Conservation (phyloP, 2,113 vertebrate species). For the Misgurnus anguillicaudatus region DNA sequence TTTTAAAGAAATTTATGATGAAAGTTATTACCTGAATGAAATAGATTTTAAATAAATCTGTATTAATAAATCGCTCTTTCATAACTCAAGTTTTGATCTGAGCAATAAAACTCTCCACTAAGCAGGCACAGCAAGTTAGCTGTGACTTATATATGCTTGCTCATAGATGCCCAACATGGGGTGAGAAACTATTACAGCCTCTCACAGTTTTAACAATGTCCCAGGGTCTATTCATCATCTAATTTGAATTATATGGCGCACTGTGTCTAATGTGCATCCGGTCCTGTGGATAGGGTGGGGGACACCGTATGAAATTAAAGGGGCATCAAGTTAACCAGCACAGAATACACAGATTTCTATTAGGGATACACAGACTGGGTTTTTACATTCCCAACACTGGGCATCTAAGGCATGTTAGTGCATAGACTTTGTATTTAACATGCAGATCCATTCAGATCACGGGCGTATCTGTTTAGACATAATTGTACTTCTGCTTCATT, state of each 20-base stretch:
- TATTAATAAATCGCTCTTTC: no score
- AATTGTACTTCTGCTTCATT: constrained; percentile 7
- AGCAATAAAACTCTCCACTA: no score
- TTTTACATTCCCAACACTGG: background rate
- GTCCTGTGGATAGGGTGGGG: background rate
- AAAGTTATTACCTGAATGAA: no score
- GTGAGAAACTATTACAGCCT: constrained; percentile 4
- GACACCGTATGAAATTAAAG: background rate
- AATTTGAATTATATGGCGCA: constrained; percentile 3
- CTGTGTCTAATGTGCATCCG: background rate
- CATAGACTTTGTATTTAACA: constrained; percentile 35
- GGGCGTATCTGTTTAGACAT: background rate
- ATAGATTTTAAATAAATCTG: no score
- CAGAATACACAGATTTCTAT: constrained; percentile 10
- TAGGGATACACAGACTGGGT: background rate
- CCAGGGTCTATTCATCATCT: constrained; percentile 15
- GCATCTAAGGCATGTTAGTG: background rate
- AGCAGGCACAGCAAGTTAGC: background rate
- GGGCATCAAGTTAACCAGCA: background rate
- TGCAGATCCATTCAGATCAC: constrained; percentile 2
- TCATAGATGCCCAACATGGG: constrained; percentile 18
- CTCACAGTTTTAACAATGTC: constrained; percentile 12
- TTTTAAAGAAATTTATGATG: no score
- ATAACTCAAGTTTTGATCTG: no score
- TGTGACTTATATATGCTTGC: constrained; percentile 8